phyloP scores from a whole-genome alignment of 1,140 invertebrate species.

The Mamestra configurata region DNA sequence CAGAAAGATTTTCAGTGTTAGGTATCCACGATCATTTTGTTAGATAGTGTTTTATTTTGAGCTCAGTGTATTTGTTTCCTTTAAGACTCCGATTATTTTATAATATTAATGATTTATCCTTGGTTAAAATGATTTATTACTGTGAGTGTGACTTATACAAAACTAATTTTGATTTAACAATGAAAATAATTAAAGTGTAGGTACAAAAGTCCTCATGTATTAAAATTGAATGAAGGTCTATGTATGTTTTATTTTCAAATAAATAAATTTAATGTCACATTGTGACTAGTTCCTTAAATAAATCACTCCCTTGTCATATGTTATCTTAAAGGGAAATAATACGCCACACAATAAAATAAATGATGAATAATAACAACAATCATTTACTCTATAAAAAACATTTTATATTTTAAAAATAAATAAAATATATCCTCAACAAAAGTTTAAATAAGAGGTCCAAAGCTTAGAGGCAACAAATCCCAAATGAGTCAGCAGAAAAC shows the following conservation, averaged over 20 bases:
- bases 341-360: too few relatives aligned
- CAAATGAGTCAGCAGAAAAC: slow-evolving; percentile 39
- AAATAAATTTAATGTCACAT: neutral
- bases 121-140: neutral
- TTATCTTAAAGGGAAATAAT: neutral
- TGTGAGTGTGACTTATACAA: neutral
- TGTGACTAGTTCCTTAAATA: neutral
- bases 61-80: neutral
- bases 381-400: too few relatives aligned
- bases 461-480: neutral
- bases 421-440: neutral
- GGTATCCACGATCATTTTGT: neutral
- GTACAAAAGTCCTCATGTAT: neutral
- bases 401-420: too few relatives aligned
- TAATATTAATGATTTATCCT: neutral
- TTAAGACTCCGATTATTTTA: neutral
- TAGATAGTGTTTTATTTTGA: neutral
- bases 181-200: neutral
- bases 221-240: neutral
- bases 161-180: neutral
- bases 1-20: neutral
- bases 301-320: neutral
- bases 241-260: neutral
- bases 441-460: neutral
- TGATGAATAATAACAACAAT: too few relatives aligned